Evolutionary conservation across 1,140 invertebrate genomes (phyloP).

Genomic region (Drosophila sechellia): DNA sequence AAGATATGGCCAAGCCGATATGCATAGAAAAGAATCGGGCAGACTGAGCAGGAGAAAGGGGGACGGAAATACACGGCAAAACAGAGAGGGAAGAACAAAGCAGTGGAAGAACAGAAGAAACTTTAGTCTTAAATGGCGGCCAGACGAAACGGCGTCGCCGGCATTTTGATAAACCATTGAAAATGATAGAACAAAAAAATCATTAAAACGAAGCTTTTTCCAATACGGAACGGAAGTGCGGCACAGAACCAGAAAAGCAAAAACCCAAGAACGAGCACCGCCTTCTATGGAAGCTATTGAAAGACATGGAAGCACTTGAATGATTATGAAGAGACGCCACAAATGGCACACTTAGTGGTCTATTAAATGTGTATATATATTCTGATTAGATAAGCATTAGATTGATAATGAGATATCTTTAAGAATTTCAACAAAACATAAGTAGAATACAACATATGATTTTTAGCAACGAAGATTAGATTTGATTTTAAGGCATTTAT

Average conservation of each 20-base stretch:
- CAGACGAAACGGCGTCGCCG: conserved; percentile 61
- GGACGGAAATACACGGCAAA: background rate
- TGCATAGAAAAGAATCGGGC: conserved; percentile 24
- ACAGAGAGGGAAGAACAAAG: conserved; percentile 12
- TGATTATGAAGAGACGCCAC: conserved; percentile 30
- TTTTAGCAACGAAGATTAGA: too few species aligned
- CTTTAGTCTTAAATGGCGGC: conserved; percentile 58
- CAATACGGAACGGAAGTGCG: conserved; percentile 78
- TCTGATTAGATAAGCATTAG: conserved; percentile 33
- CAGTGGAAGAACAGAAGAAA: conserved; percentile 37
- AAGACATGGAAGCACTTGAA: conserved; percentile 12
- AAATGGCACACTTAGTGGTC: conserved; percentile 40
- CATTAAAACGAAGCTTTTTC: conserved; percentile 51
- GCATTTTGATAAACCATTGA: conserved; percentile 62
- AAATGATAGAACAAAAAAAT: conserved; percentile 61
- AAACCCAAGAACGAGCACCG: conserved; percentile 8
- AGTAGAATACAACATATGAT: too few species aligned
- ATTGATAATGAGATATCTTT: background rate
- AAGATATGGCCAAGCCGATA: conserved; percentile 66
- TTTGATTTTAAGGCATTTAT: too few species aligned
- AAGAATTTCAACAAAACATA: background rate
- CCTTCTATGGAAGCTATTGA: conserved; percentile 13
- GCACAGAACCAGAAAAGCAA: conserved; percentile 63
- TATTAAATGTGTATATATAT: conserved; percentile 27
- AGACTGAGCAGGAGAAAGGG: background rate